Base-by-base conservation (phyloP, 1,140 invertebrate species). In the Aphelinus certus region DNA sequence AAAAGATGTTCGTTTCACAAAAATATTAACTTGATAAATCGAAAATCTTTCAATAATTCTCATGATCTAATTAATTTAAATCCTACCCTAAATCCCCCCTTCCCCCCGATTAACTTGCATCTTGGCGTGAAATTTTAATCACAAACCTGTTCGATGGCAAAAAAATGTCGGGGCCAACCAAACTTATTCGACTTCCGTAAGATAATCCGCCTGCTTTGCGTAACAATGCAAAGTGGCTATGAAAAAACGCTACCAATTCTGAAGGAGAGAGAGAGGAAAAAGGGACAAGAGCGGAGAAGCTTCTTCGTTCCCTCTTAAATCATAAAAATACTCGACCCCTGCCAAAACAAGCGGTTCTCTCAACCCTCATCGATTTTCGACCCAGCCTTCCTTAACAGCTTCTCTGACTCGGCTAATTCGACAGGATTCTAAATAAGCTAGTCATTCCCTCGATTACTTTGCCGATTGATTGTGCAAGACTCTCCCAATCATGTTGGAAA, bases 241-340 rank as follows among this genome's bases (percentile, higher is more conserved):
- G 61, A 55, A 71, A 71, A 75, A 65, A 67, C 47, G 9, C 60
- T 42, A 49, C 48, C 69, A 46, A 55, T 71, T 63, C 65, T 67
- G 64, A 71, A 58, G 7, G 58, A 58, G 26, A 3, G 46, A 56
- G 57, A 57, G 45, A 71, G 43, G 65, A 51, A 71, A 26, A 75
- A 56, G 61, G 56, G 51, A 58, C 45, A 60, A 42, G 64, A 73
- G 57, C 46, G 60, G 10, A 26, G 2, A 49, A 78, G 78, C 77
- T 79, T 78, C 78, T 78, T 78, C 76, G 26, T 75, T 75, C 77
- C 76, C 79, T 76, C 80, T 81, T 81, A 81, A 82, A 81, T 81
- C 79, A 82, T 79, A 83, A 81, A 81, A 83, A 83, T 81, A 81
- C 80, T 81, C 66, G 62, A 77, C 69, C 75, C 76, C 60, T 78